Evolutionary conservation across 2,113 vertebrate genomes (phyloP), one percentile per base, ranked within the genome.

Genomic region (Genyomyrus donnyi): DNA sequence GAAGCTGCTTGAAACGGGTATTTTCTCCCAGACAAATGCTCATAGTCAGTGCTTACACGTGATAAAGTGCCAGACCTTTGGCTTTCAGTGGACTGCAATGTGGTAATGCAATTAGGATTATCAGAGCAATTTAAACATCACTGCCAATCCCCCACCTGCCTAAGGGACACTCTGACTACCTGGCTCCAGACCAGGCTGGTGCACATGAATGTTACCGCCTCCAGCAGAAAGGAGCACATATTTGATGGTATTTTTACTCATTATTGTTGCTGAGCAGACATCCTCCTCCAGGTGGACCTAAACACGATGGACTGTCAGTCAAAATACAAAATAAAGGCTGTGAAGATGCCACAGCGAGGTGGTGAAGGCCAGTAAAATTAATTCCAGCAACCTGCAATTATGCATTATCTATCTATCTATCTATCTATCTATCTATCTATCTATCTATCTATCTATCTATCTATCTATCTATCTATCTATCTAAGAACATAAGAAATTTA

Each of bases 51-150:
- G n/a, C 84, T 86, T 50, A 50, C 84, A n/a, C 5, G 48, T 27
- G 84, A 86, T 86, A 86, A 86, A 86, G 24, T 50, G 48, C 11
- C 84, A 86, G 84, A 50, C 84, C 84, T 86, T 50, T 50, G 84
- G 46, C 84, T 86, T 50, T n/a, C 84, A 86, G 48, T 86, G 48
- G 45, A 46, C 45, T 49, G 84, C 45, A 27, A 86, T 49, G 84
- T 48, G 48, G 48, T 86, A 50, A 48, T 49, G 84, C 45, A 50
- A 27, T 86, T 48, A 86, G 84, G 46, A n/a, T 86, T 86, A 86
- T 86, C 84, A 86, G 84, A 13, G 19, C 48, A 86, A 86, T 49
- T 86, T 86, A 50, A 86, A 86, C 84, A 50, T 50, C 45, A 27
- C 84, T 86, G 84, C 48, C 48, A 50, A 46, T 50, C 21, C 84